phyloP scores from a whole-genome alignment of 2,888 invertebrate species.

The Drosophila putrida region DNA sequence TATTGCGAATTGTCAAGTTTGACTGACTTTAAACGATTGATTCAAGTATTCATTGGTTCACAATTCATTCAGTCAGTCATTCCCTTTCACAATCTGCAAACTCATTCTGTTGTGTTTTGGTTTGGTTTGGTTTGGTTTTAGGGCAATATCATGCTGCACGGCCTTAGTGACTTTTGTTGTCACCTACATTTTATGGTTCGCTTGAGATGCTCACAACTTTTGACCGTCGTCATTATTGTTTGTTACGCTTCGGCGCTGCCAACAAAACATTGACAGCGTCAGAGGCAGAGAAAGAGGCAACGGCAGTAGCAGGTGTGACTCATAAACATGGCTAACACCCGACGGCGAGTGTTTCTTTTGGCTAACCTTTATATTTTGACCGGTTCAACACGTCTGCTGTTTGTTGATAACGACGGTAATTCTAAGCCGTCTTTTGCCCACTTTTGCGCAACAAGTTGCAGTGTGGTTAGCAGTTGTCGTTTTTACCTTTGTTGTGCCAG shows the following conservation, averaged over 20 bases:
- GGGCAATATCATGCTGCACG: constrained; percentile 32
- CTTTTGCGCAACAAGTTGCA: constrained; percentile 66
- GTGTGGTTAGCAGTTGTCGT: constrained; percentile 60
- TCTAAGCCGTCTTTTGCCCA: constrained; percentile 48
- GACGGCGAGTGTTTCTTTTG: constrained; percentile 28
- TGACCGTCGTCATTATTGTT: constrained; percentile 68
- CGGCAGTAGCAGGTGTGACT: constrained; percentile 66
- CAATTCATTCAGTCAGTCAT: constrained; percentile 16
- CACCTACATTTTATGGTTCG: constrained; percentile 67
- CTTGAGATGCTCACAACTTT: constrained; percentile 44
- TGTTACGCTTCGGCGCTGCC: constrained; percentile 58
- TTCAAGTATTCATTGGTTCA: constrained; percentile 24
- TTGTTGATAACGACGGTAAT: constrained; percentile 58
- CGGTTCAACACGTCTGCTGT: constrained; percentile 66
- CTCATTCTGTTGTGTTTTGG: constrained; percentile 23
- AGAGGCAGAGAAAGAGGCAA: constrained; percentile 26
- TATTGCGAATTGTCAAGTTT: constrained; percentile 10
- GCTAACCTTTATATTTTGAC: constrained; percentile 72
- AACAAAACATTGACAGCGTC: constrained; percentile 29
- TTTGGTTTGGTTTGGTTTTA: constrained; percentile 7
- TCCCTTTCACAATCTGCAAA: constrained; percentile 30
- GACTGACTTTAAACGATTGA: constrained; percentile 22
- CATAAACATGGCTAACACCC: constrained; percentile 70
- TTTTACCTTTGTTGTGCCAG: constrained; percentile 47
- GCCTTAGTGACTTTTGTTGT: constrained; percentile 34